phyloP scores from a whole-genome alignment of 2,797 vertebrate species.

The Coluber constrictor region DNA sequence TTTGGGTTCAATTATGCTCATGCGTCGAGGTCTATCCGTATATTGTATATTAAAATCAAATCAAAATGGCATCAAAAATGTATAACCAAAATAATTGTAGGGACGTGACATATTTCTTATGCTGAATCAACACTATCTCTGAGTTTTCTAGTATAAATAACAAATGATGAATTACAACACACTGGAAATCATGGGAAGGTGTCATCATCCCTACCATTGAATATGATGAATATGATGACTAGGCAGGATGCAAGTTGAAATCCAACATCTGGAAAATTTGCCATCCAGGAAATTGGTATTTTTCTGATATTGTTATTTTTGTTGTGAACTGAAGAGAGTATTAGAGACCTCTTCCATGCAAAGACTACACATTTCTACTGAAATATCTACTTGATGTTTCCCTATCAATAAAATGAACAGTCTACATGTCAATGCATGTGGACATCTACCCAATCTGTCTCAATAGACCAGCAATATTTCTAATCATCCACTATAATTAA shows the following conservation, averaged over 20 bases:
- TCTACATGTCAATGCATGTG: background rate
- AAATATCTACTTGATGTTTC: background rate
- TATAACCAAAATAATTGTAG: background rate
- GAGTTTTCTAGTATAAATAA: background rate
- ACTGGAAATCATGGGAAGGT: background rate
- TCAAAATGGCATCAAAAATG: background rate
- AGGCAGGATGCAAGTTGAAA: background rate
- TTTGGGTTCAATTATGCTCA: too few species aligned
- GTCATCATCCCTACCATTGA: background rate
- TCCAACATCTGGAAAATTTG: background rate
- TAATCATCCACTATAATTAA: background rate
- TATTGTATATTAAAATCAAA: background rate
- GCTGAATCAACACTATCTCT: background rate
- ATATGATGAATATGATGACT: background rate
- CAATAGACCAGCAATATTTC: background rate
- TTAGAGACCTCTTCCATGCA: background rate
- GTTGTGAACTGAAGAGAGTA: background rate
- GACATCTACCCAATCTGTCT: background rate
- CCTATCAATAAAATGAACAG: background rate
- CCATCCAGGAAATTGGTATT: background rate
- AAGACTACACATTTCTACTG: background rate
- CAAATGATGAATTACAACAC: background rate
- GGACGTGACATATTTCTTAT: background rate
- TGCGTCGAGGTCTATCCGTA: background rate
- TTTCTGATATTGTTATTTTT: background rate